Evolutionary conservation across 2,888 invertebrate species (phyloP).

Genomic region (Mechanitis mazaeus): DNA sequence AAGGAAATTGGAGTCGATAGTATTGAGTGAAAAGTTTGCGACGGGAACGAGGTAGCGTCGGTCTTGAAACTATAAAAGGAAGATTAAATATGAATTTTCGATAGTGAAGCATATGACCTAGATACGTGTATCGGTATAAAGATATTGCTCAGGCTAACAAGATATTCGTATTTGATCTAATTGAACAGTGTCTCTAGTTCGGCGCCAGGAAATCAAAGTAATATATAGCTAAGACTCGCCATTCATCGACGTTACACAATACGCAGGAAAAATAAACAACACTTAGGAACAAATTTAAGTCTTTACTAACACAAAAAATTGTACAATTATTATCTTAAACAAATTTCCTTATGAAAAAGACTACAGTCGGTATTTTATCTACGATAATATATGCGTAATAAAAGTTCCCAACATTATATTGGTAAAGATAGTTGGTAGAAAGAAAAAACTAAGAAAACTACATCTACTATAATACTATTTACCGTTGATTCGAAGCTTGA

Average conservation of each 20-base stretch:
- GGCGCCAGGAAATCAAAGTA: slow-evolving; percentile 24
- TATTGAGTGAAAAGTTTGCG: no score
- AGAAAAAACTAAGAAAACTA: background rate
- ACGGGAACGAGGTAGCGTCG: no score
- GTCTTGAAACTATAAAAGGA: no score
- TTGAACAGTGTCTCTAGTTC: slow-evolving; percentile 13
- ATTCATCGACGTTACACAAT: slow-evolving; percentile 15
- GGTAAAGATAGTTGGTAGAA: background rate
- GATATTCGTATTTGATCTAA: slow-evolving; percentile 18
- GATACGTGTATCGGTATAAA: slow-evolving; percentile 5
- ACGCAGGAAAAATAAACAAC: background rate
- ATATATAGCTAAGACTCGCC: slow-evolving; percentile 16
- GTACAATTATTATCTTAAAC: no score
- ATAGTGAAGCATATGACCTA: no score
- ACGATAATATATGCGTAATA: background rate
- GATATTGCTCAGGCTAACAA: slow-evolving; percentile 14
- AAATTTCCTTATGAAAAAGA: background rate
- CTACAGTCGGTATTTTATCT: background rate
- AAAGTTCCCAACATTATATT: background rate
- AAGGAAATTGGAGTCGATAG: no score
- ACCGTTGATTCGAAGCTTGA: no score
- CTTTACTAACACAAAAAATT: no score
- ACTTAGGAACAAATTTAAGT: background rate
- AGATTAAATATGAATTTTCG: no score
- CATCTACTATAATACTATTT: background rate